A percentile compares a stretch with the other conserved stretches of the same genome.
Evolutionary conservation across 2,113 vertebrate genomes (phyloP).

Genomic region (Callospermophilus lateralis): DNA sequence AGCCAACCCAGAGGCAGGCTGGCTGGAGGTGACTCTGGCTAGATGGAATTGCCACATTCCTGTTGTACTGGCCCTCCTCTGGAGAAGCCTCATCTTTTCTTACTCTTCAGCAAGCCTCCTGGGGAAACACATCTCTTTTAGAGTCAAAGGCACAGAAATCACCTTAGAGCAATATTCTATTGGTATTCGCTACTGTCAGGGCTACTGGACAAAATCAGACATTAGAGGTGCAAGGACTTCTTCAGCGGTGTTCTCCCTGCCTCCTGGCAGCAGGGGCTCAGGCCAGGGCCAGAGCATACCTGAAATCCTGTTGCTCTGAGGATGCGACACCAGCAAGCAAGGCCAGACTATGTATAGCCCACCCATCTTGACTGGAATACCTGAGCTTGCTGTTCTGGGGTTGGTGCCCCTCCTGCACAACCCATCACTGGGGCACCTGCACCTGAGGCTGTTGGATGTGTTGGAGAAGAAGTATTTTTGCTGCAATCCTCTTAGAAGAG

Average conservation of each 20-base stretch:
- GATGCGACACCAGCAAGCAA: conserved; percentile 92
- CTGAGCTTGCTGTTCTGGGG: conserved; percentile 91
- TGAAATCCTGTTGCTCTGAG: conserved; percentile 94
- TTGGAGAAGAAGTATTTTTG: no score
- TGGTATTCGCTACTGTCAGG: conserved; percentile 62
- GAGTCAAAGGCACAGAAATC: conserved; percentile 85
- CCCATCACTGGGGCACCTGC: conserved; percentile 93
- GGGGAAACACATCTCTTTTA: conserved; percentile 83
- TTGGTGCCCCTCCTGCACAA: conserved; percentile 89
- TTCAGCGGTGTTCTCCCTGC: conserved; percentile 69
- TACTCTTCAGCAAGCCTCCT: conserved; percentile 73
- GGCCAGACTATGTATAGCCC: conserved; percentile 93
- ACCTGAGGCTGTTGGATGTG: no score
- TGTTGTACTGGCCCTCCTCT: conserved; percentile 56
- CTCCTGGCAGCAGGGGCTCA: conserved; percentile 84
- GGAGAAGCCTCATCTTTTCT: conserved; percentile 65
- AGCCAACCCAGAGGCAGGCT: conserved; percentile 74
- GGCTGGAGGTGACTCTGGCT: conserved; percentile 38
- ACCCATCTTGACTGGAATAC: conserved; percentile 92
- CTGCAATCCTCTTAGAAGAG: no score
- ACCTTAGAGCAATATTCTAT: conserved; percentile 80
- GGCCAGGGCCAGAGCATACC: conserved; percentile 97
- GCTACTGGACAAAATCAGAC: conserved; percentile 46
- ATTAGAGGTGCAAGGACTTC: conserved; percentile 41
- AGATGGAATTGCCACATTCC: conserved; percentile 12